These are phyloP conservation scores for Corticium candelabrum DNA, from an alignment of 37 sponge, comb jelly and placozoan genomes.

Conservation along the genomic window DNA sequence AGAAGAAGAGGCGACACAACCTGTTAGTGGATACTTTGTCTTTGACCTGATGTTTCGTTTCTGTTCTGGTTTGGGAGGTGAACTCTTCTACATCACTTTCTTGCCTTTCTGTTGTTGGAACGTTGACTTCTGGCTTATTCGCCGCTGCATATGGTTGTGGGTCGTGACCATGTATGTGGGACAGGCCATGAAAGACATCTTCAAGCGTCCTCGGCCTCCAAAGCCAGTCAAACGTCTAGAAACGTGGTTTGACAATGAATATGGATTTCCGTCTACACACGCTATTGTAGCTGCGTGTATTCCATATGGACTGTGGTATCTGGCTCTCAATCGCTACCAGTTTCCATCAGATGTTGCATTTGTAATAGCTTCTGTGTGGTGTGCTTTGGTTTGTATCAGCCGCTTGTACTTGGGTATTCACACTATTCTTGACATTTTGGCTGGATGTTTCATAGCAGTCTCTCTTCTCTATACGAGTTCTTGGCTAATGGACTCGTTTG, in stretches of 20 bases:
- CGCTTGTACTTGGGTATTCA: slow-evolving; percentile 87
- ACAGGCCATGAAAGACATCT: slow-evolving; percentile 65
- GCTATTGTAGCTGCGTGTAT: slow-evolving; percentile 63
- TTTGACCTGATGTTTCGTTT: slow-evolving; percentile 68
- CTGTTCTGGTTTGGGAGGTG: slow-evolving; percentile 77
- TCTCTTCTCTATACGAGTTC: slow-evolving; percentile 32
- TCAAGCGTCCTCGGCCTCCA: slow-evolving; percentile 53
- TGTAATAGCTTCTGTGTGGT: slow-evolving; percentile 43
- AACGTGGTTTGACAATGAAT: slow-evolving; percentile 53
- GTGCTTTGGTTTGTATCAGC: slow-evolving; percentile 59
- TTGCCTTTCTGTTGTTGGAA: slow-evolving; percentile 60
- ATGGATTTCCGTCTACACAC: slow-evolving; percentile 92
- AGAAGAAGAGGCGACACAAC: not conserved
- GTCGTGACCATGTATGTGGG: slow-evolving; percentile 78
- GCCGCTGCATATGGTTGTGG: slow-evolving; percentile 49
- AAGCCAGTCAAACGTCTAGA: slow-evolving; percentile 69
- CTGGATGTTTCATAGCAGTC: slow-evolving; percentile 22
- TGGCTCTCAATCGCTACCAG: slow-evolving; percentile 39
- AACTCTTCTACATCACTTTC: slow-evolving; percentile 80
- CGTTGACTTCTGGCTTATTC: slow-evolving; percentile 37
- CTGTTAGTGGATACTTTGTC: slow-evolving; percentile 12
- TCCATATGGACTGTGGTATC: slow-evolving; percentile 54
- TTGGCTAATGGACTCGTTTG: slow-evolving; percentile 26
- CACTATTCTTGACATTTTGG: slow-evolving; percentile 39
- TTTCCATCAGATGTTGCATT: slow-evolving; percentile 14